Evolutionary conservation across 2,888 invertebrate genomes (phyloP).

Genomic region (Dexiosoma caninum): DNA sequence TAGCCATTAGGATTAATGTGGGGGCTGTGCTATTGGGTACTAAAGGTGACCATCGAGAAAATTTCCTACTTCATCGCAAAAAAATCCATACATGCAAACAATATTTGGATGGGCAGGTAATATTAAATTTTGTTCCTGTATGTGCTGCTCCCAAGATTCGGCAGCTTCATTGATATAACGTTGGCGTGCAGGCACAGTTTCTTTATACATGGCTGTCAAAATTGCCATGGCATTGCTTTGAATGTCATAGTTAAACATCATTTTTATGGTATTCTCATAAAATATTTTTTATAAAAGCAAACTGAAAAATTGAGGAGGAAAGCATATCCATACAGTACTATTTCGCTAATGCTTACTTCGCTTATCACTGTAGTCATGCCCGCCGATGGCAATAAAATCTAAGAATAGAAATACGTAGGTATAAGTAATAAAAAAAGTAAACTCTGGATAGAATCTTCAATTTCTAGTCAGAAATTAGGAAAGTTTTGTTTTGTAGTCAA

Average conservation of each 20-base stretch:
- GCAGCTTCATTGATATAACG: slow-evolving; percentile 75
- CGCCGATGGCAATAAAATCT: too few species aligned
- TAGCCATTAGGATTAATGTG: slow-evolving; percentile 86
- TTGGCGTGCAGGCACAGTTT: slow-evolving; percentile 86
- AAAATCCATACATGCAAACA: slow-evolving; percentile 88
- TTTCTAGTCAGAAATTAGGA: too few species aligned
- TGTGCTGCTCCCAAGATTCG: slow-evolving; percentile 80
- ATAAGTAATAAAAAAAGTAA: too few species aligned
- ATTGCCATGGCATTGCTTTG: slow-evolving; percentile 89
- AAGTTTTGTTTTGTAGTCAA: too few species aligned
- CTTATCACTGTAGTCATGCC: too few species aligned
- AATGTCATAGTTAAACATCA: slow-evolving; percentile 94
- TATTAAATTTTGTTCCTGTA: slow-evolving; percentile 79
- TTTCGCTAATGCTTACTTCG: too few species aligned
- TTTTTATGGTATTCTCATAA: too few species aligned
- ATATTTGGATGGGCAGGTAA: slow-evolving; percentile 90
- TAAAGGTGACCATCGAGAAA: slow-evolving; percentile 81
- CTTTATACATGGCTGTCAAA: slow-evolving; percentile 87
- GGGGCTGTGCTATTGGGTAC: slow-evolving; percentile 90
- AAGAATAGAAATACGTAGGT: too few species aligned
- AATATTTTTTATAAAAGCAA: too few species aligned
- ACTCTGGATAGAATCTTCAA: too few species aligned
- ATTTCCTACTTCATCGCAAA: slow-evolving; percentile 86
- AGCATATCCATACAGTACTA: too few species aligned
- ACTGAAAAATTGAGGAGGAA: too few species aligned